Percentiles rank a stretch among this genome's conserved stretches.
Conservation (phyloP, 2,888 invertebrate species). For the Cephus runcator region DNA sequence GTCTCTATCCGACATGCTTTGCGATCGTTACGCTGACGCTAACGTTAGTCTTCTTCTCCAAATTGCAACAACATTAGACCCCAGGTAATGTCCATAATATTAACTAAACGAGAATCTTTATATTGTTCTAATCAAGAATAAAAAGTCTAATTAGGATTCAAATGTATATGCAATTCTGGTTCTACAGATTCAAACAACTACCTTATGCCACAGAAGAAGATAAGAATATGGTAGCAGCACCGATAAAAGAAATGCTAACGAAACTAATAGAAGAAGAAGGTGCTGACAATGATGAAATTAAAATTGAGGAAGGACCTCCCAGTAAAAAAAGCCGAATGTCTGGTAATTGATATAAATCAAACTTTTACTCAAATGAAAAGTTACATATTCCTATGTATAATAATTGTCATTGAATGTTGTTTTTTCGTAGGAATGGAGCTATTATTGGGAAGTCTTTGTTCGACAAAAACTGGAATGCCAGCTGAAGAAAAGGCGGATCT, state of each 20-base stretch:
- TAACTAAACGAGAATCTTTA: neutral
- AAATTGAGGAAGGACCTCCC: slow-evolving; percentile 46
- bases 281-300: slow-evolving; percentile 32
- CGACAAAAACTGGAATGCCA: slow-evolving; percentile 58
- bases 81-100: slow-evolving; percentile 48
- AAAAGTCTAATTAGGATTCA: neutral
- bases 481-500: slow-evolving; percentile 64
- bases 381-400: neutral
- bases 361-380: neutral
- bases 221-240: slow-evolving; percentile 56
- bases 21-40: slow-evolving; percentile 59
- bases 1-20: slow-evolving; percentile 60
- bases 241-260: slow-evolving; percentile 62
- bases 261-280: slow-evolving; percentile 60
- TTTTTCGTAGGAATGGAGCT: slow-evolving; percentile 62
- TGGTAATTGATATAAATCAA: slow-evolving; percentile 40
- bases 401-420: slow-evolving; percentile 8
- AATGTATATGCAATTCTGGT: neutral
- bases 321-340: slow-evolving; percentile 61
- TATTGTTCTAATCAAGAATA: neutral
- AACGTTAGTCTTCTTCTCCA: slow-evolving; percentile 63
- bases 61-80: slow-evolving; percentile 66
- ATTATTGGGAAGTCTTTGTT: slow-evolving; percentile 60
- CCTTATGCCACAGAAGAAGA: slow-evolving; percentile 65
- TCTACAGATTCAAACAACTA: slow-evolving; percentile 63